A percentile compares a stretch with the other conserved stretches of the same genome.
Evolutionary conservation across 2,888 invertebrate genomes (phyloP).

Genomic region (Schizaphis graminum): DNA sequence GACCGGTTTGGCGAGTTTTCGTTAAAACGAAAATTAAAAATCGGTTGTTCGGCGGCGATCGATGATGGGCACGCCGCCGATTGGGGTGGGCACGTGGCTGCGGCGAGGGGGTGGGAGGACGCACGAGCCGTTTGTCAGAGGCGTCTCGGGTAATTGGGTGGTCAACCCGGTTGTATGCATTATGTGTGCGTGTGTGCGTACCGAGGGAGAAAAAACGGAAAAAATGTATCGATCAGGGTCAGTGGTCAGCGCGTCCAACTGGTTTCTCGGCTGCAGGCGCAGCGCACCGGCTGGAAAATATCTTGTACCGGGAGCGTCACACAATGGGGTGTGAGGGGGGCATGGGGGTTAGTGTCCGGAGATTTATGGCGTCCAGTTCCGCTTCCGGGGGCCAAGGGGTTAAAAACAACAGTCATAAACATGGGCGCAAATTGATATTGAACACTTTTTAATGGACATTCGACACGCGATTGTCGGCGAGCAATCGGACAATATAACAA

Average conservation of each 20-base stretch:
- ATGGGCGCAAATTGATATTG: slow-evolving; percentile 65
- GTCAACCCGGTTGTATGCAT: slow-evolving; percentile 25
- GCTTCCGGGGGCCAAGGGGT: slow-evolving; percentile 58
- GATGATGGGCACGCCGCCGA: slow-evolving; percentile 21
- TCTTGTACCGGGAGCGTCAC: not conserved
- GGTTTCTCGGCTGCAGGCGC: slow-evolving; percentile 20
- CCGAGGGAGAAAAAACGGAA: not conserved
- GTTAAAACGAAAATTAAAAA: slow-evolving; percentile 6
- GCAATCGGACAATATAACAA: slow-evolving; percentile 22
- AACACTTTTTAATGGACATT: slow-evolving; percentile 64
- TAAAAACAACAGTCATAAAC: slow-evolving; percentile 51
- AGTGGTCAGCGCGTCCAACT: slow-evolving; percentile 36
- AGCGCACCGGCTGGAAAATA: not conserved
- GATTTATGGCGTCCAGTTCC: slow-evolving; percentile 62
- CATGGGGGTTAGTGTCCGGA: not conserved
- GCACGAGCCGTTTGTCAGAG: slow-evolving; percentile 62
- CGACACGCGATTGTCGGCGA: slow-evolving; percentile 40
- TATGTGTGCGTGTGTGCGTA: not conserved
- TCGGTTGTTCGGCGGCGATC: slow-evolving; percentile 26
- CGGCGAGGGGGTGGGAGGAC: not conserved
- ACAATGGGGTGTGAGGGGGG: not conserved
- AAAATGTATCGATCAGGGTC: slow-evolving; percentile 57
- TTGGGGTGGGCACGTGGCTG: not conserved
- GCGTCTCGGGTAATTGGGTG: slow-evolving; percentile 64
- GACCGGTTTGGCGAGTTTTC: slow-evolving; percentile 50